Percentiles rank a stretch among this genome's conserved stretches.
These are phyloP conservation scores for Cardinalis cardinalis DNA, from an alignment of 2,113 vertebrate species.

Conservation along the genomic window DNA sequence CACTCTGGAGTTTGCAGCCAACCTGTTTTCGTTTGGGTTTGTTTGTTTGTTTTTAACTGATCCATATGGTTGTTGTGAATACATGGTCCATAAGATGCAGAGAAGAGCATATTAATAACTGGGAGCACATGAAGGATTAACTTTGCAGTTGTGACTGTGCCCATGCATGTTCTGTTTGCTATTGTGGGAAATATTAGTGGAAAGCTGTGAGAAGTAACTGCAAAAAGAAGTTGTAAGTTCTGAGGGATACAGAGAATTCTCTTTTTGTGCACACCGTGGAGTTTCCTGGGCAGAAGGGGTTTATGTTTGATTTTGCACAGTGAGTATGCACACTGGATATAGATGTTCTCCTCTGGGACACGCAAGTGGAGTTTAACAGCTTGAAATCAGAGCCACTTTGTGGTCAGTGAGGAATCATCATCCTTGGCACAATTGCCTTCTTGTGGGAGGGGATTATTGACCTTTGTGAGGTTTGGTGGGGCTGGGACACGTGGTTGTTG, in stretches of 20 bases:
- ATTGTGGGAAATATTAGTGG: neutral
- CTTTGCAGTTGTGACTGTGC: neutral
- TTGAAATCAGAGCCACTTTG: neutral
- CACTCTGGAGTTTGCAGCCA: neutral
- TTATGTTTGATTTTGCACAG: neutral
- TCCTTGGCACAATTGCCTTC: neutral
- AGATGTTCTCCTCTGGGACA: neutral
- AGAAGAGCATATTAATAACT: neutral
- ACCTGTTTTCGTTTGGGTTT: neutral
- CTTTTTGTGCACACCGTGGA: neutral
- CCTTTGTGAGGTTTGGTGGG: neutral
- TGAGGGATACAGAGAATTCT: neutral
- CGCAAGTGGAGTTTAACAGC: neutral
- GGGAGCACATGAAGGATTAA: neutral
- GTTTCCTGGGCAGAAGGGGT: neutral
- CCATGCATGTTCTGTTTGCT: neutral
- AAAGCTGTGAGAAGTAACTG: neutral
- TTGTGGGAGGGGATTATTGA: neutral
- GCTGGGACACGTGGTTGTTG: neutral
- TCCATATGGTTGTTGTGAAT: neutral
- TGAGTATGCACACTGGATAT: rapidly evolving
- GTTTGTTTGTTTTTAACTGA: neutral
- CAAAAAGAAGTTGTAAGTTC: neutral
- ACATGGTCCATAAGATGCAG: neutral
- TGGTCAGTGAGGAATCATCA: neutral